These are phyloP conservation scores for Holocentrus rufus DNA, from an alignment of 2,797 vertebrate species.

Conservation along the genomic window DNA sequence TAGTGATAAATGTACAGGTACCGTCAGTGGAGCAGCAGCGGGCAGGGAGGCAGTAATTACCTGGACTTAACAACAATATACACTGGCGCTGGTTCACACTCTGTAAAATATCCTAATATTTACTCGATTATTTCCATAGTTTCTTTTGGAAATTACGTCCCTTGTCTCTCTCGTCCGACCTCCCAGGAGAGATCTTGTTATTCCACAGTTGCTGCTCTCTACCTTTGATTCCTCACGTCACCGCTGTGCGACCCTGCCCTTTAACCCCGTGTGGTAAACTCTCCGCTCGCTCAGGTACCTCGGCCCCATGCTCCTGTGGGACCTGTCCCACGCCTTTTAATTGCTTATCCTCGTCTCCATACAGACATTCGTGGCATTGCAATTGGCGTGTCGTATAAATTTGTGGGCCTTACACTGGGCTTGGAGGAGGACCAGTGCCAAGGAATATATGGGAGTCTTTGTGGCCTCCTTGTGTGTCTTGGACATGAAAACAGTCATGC, in stretches of 20 bases:
- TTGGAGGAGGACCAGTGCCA: conserved; percentile 60
- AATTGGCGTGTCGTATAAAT: conserved; percentile 68
- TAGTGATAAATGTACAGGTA: conserved; percentile 64
- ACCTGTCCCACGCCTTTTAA: conserved; percentile 57
- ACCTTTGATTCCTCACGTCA: conserved; percentile 63
- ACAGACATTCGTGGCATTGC: conserved; percentile 46
- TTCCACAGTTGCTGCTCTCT: conserved; percentile 50
- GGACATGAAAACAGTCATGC: conserved; percentile 57
- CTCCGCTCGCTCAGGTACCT: conserved; percentile 64
- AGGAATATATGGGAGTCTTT: conserved; percentile 62
- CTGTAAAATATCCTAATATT: conserved; percentile 72
- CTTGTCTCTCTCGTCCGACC: conserved; percentile 32
- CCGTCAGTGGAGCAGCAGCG: conserved; percentile 55
- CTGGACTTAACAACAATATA: conserved; percentile 72
- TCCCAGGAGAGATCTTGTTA: conserved; percentile 44
- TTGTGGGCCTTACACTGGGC: conserved; percentile 57
- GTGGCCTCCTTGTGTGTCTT: conserved; percentile 69
- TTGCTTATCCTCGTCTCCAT: conserved; percentile 64
- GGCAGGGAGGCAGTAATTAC: conserved; percentile 63
- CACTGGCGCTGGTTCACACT: conserved; percentile 65
- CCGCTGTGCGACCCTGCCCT: conserved; percentile 68
- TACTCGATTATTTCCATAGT: conserved; percentile 64
- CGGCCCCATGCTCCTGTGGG: conserved; percentile 58
- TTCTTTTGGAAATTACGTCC: conserved; percentile 65
- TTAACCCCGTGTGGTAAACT: conserved; percentile 70